Evolutionary conservation across 30 jellyfish, hydroid and myxozoan genomes (phyloP), one percentile per base, ranked within the genome.

Genomic region (Cassiopea andromeda): DNA sequence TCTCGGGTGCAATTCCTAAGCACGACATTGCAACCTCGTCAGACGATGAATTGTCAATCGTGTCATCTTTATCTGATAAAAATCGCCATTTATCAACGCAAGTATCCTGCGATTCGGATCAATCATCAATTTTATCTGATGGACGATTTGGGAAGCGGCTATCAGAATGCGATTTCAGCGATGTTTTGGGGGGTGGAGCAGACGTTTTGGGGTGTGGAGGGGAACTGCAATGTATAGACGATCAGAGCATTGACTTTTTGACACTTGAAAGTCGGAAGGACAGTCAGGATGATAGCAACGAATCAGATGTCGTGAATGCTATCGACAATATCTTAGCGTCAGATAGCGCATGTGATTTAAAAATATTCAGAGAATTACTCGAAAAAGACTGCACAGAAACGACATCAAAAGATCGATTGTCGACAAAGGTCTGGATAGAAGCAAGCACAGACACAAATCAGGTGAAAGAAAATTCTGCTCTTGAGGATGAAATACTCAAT

Each of bases 61-160:
- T 44, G 19, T 85, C 87, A 7, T 46, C 88, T 43, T 13, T 83
- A 14, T 81, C 66, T 7, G 77, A 68, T 44, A 7, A 66, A 14
- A 47, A 18, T 9, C 84, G 83, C 7, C 48, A 49, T 4, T 60
- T 87, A 54, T 87, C 90, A 7, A 27, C 89, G 12, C 94, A 87
- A 69, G 75, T 44, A 13, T 87, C 94, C 43, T 79, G 44, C 81
- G 94, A 87, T 61, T 87, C 94, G 2, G 94, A 87, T 27, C 77
- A 16, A 44, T 61, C 85, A 5, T 67, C 94, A 46, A 85, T 68
- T 50, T 87, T 77, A 83, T 69, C 90, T 46, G 90, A 87, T 48
- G 73, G 83, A 50, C 74, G 73, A 15, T 70, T 43, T 2, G 79
- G 79, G 16, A 70, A 17, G 38, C 6, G 85, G 14, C 64, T 45